These are phyloP conservation scores for Plectrocnemia conspersa DNA, from an alignment of 1,140 invertebrate genomes.

Conservation along the genomic window DNA sequence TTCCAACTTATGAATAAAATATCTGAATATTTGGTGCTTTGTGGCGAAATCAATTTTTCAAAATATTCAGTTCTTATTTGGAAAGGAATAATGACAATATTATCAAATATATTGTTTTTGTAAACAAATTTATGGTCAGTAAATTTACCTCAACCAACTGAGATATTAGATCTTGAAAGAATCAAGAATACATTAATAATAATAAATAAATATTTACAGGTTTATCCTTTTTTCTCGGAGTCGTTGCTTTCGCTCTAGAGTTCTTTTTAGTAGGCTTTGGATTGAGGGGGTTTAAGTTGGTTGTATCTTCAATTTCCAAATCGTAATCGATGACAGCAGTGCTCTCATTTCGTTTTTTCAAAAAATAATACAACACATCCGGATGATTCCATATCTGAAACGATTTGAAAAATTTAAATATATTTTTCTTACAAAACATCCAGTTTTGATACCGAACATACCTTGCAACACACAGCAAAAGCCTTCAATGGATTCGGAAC, in stretches of 20 bases:
- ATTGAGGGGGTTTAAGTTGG: slow-evolving; percentile 43
- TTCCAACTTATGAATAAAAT: too few relatives aligned
- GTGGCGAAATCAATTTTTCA: too few relatives aligned
- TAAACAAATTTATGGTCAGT: too few relatives aligned
- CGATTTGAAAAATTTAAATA: slow-evolving; percentile 13
- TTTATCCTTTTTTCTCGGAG: slow-evolving; percentile 32
- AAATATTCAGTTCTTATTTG: too few relatives aligned
- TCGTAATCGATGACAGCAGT: slow-evolving; percentile 84
- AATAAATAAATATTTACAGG: slow-evolving; percentile 37
- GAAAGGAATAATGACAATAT: too few relatives aligned
- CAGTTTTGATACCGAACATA: slow-evolving; percentile 39
- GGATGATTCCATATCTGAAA: slow-evolving; percentile 97
- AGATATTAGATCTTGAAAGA: too few relatives aligned
- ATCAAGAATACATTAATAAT: slow-evolving; percentile 5
- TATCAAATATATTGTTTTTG: too few relatives aligned
- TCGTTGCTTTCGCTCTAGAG: slow-evolving; percentile 37
- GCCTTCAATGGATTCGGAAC: slow-evolving; percentile 95
- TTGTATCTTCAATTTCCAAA: slow-evolving; percentile 69
- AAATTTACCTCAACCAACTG: too few relatives aligned
- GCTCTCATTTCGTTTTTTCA: slow-evolving; percentile 74
- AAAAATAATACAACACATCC: slow-evolving; percentile 89
- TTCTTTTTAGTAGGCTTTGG: slow-evolving; percentile 41
- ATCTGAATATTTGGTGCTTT: too few relatives aligned
- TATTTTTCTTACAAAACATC: neutral
- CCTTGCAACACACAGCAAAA: slow-evolving; percentile 97